Evolutionary conservation across 2,113 vertebrate genomes (phyloP), one percentile per base, ranked within the genome.

Genomic region (Tupaia chinensis): DNA sequence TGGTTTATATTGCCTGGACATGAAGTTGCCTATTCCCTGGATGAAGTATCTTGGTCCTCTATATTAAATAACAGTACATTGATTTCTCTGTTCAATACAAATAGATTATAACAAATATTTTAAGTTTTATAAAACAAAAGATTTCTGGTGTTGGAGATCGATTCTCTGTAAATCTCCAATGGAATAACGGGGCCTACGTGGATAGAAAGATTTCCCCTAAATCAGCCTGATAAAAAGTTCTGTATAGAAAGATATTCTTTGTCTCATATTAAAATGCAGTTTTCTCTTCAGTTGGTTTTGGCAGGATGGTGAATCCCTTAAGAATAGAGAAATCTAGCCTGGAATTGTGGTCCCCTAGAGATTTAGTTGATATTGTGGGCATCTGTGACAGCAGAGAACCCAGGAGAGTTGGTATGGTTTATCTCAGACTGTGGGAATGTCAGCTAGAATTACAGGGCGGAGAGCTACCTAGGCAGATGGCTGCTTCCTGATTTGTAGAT

Each of bases 71-170:
- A 94, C 27, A 83, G 66, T 84, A 10, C 73, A 94, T 77, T 10
- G 89, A 97, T 96, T 96, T 96, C 94, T 95, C 76, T 84, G 61
- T 63, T 95, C 66, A 91, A 23, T 76, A 87, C 79, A 63, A 94
- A 87, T 79, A 91, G 66, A 72, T 91, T 93, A 70, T 93, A 91
- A 96, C 54, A 85, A 73, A 94, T 95, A 89, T 76, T 96, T 66
- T 91, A 93, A 34, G 87, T 96, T 95, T 95, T 96, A 94, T 94
- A 95, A 95, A 96, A 95, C 54, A 65, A 95, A 97, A 60, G 29
- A 53, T 98, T 98, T 97, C 93, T 98, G 60, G 73, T 93, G 44
- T 54, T 87, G 17, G 81, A 76, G 96, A 97, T 97, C 73, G 97
- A 98, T 97, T 98, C 89, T 93, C 69, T 54, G 79, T 94, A 89